Conservation (phyloP, 2,888 invertebrate genomes). For the Pilophorus perplexus region DNA sequence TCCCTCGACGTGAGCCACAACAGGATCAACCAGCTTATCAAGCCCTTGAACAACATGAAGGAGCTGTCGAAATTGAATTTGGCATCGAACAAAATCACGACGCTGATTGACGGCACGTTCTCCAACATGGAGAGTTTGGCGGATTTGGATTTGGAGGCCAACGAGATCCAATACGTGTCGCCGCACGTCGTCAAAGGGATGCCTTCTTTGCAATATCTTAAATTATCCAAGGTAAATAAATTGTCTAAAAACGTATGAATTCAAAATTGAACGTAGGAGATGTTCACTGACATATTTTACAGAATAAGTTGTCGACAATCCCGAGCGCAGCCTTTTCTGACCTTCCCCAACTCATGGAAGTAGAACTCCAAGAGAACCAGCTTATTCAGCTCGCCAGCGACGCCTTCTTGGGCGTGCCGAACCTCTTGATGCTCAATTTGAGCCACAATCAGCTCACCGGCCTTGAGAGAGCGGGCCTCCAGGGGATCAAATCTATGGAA, state of each 20-base stretch:
- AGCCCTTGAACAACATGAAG: slow-evolving; percentile 66
- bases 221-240: slow-evolving; percentile 21
- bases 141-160: slow-evolving; percentile 74
- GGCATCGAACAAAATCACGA: slow-evolving; percentile 70
- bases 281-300: neutral
- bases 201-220: slow-evolving; percentile 29
- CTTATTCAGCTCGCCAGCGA: slow-evolving; percentile 68
- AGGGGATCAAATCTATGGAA: slow-evolving; percentile 72
- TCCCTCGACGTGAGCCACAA: slow-evolving; percentile 76
- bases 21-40: slow-evolving; percentile 63
- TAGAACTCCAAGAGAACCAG: slow-evolving; percentile 69
- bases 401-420: slow-evolving; percentile 74
- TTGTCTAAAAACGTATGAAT: too few relatives aligned
- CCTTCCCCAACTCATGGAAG: slow-evolving; percentile 67
- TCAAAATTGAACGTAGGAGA: too few relatives aligned
- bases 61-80: slow-evolving; percentile 69
- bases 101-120: slow-evolving; percentile 69
- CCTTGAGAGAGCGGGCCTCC: slow-evolving; percentile 72
- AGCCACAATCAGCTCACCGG: slow-evolving; percentile 75
- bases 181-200: slow-evolving; percentile 61
- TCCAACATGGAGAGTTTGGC: slow-evolving; percentile 67
- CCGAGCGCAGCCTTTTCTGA: slow-evolving; percentile 74
- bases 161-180: slow-evolving; percentile 73
- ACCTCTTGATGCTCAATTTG: slow-evolving; percentile 76
- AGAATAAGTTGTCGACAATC: slow-evolving; percentile 55